phyloP scores from a whole-genome alignment of 2,113 vertebrate genomes.

The Chaenogobius annularis region DNA sequence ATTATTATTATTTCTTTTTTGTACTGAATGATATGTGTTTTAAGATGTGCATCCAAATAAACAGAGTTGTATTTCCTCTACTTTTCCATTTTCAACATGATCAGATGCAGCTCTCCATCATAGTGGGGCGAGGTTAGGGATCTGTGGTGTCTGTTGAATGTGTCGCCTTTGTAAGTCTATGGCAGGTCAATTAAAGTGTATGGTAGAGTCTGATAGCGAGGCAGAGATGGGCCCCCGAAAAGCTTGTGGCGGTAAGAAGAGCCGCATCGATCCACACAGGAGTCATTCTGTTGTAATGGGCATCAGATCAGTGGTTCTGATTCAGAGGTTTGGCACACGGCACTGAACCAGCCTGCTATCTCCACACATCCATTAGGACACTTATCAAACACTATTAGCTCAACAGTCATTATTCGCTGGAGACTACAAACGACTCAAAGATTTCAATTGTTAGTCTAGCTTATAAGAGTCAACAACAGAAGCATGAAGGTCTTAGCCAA shows the following conservation, averaged over 20 bases:
- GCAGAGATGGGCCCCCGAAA: slow-evolving; percentile 46
- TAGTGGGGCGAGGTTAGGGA: neutral
- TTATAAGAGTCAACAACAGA: neutral
- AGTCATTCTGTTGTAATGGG: slow-evolving; percentile 57
- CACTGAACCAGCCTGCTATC: slow-evolving; percentile 50
- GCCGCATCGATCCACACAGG: slow-evolving; percentile 55
- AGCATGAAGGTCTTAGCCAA: neutral
- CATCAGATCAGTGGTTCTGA: slow-evolving; percentile 50
- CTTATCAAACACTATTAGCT: slow-evolving; percentile 45
- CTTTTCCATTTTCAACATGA: no score
- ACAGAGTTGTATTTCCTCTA: no score
- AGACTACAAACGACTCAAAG: slow-evolving; percentile 4
- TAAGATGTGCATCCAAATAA: no score
- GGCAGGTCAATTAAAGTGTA: slow-evolving; percentile 44
- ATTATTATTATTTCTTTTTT: no score
- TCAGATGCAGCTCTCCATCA: no score
- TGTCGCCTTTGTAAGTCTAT: slow-evolving; percentile 4
- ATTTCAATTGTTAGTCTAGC: neutral
- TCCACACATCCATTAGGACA: slow-evolving; percentile 54
- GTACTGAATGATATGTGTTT: no score
- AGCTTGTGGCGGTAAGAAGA: slow-evolving; percentile 59
- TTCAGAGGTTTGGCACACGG: slow-evolving; percentile 45
- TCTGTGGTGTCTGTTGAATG: neutral
- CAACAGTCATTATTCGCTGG: slow-evolving; percentile 37
- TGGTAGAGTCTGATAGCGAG: slow-evolving; percentile 51